These are phyloP conservation scores for Menidia menidia DNA, from an alignment of 2,797 vertebrate species.

Conservation along the genomic window DNA sequence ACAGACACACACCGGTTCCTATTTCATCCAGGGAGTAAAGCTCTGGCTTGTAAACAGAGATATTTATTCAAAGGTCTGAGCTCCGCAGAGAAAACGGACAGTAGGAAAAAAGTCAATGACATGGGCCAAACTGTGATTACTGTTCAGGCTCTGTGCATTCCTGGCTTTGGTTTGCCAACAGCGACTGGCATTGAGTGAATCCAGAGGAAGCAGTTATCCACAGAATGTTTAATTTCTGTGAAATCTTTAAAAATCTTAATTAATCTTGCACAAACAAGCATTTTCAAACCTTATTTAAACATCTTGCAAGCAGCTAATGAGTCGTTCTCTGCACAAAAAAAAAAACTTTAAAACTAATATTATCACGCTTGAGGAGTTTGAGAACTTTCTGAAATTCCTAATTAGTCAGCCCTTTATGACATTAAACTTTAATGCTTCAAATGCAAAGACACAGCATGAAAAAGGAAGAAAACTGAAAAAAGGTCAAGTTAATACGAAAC, in stretches of 20 bases:
- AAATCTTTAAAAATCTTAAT: too few species aligned
- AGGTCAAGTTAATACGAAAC: neutral
- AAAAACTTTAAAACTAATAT: conserved; percentile 5
- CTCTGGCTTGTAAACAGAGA: conserved; percentile 64
- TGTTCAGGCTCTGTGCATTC: neutral
- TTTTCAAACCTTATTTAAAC: conserved; percentile 24
- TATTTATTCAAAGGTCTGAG: conserved; percentile 58
- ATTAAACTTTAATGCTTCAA: neutral
- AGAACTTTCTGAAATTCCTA: conserved; percentile 12
- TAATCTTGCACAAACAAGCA: conserved; percentile 8
- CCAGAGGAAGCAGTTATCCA: conserved; percentile 20
- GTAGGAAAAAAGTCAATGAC: conserved; percentile 9
- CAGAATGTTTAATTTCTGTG: neutral
- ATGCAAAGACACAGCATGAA: neutral
- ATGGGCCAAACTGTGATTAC: conserved; percentile 35
- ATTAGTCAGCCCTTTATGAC: neutral
- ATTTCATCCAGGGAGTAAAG: conserved; percentile 58
- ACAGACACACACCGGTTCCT: conserved; percentile 10
- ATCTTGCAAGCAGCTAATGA: conserved; percentile 35
- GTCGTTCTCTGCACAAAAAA: conserved; percentile 21
- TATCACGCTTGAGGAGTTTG: conserved; percentile 37
- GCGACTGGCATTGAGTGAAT: conserved; percentile 5
- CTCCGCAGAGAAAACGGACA: conserved; percentile 35
- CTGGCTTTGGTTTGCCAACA: conserved; percentile 9
- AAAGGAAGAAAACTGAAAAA: neutral